Percentiles rank a stretch among this genome's conserved stretches.
These are phyloP conservation scores for Philereme vetulata DNA, from an alignment of 2,888 invertebrate genomes.

Conservation along the genomic window DNA sequence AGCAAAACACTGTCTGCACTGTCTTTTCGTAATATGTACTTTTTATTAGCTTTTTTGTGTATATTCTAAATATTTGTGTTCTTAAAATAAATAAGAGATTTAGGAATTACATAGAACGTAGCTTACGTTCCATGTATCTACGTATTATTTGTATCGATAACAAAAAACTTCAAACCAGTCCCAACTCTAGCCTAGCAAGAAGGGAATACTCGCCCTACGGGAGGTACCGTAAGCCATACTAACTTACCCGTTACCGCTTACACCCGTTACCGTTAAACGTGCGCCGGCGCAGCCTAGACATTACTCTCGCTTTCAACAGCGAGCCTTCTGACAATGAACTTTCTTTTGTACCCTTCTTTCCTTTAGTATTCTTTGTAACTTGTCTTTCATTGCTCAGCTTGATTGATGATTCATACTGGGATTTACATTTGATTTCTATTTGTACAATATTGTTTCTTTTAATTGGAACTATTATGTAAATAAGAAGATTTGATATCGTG, in stretches of 20 bases:
- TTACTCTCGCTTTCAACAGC: constrained; percentile 74
- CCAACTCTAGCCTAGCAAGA: constrained; percentile 35
- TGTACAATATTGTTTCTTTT: too few species aligned
- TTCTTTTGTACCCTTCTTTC: constrained; percentile 27
- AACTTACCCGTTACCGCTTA: constrained; percentile 69
- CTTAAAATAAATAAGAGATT: too few species aligned
- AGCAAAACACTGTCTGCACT: too few species aligned
- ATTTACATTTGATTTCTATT: too few species aligned
- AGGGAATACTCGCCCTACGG: constrained; percentile 54
- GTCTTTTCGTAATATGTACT: too few species aligned
- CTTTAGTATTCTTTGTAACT: constrained; percentile 15
- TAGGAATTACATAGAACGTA: too few species aligned
- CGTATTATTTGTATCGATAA: constrained; percentile 1
- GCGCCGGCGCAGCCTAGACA: constrained; percentile 51
- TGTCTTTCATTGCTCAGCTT: constrained; percentile 6
- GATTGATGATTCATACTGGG: too few species aligned
- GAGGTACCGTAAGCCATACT: constrained; percentile 58
- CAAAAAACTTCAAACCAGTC: constrained; percentile 27
- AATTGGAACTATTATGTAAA: too few species aligned
- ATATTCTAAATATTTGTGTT: too few species aligned
- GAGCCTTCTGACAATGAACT: constrained; percentile 28
- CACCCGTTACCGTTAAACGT: constrained; percentile 39
- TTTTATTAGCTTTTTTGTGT: too few species aligned
- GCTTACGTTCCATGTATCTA: too few species aligned
- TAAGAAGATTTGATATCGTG: background rate